Evolutionary conservation across 2,888 invertebrate genomes (phyloP).

Genomic region (Ormyrus labotus): DNA sequence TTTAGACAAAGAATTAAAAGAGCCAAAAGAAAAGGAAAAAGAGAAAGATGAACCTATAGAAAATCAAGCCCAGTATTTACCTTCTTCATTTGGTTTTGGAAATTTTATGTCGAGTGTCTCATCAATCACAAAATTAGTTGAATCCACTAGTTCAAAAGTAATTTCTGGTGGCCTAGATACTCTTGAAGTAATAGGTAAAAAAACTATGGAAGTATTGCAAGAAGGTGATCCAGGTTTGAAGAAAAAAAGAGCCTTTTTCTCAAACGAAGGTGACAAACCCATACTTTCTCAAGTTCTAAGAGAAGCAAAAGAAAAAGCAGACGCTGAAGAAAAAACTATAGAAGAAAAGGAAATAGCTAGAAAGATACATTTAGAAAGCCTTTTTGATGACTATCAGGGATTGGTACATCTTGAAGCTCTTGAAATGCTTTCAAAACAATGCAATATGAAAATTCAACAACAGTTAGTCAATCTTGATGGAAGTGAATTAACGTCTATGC

Average conservation of each 20-base stretch:
- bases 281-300: slow-evolving; percentile 82
- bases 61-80: slow-evolving; percentile 58
- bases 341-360: slow-evolving; percentile 75
- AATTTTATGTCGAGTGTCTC: slow-evolving; percentile 82
- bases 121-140: slow-evolving; percentile 82
- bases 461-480: slow-evolving; percentile 79
- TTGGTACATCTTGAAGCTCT: slow-evolving; percentile 93
- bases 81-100: slow-evolving; percentile 78
- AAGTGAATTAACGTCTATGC: slow-evolving; percentile 81
- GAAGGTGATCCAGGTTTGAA: slow-evolving; percentile 94
- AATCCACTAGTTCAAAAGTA: slow-evolving; percentile 84
- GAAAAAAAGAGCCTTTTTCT: slow-evolving; percentile 84
- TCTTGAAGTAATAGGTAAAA: slow-evolving; percentile 94
- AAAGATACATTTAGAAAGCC: slow-evolving; percentile 84
- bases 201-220: slow-evolving; percentile 94
- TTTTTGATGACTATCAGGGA: slow-evolving; percentile 93
- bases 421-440: slow-evolving; percentile 92
- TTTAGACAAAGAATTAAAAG: slow-evolving; percentile 53
- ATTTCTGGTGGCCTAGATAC: slow-evolving; percentile 87
- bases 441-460: slow-evolving; percentile 84
- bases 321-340: slow-evolving; percentile 78
- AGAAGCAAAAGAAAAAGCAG: slow-evolving; percentile 85
- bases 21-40: slow-evolving; percentile 50
- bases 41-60: slow-evolving; percentile 54
- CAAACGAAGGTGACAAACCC: slow-evolving; percentile 80